Base-by-base conservation (phyloP, 1,140 invertebrate genomes). In the Drosophila suzukii region DNA sequence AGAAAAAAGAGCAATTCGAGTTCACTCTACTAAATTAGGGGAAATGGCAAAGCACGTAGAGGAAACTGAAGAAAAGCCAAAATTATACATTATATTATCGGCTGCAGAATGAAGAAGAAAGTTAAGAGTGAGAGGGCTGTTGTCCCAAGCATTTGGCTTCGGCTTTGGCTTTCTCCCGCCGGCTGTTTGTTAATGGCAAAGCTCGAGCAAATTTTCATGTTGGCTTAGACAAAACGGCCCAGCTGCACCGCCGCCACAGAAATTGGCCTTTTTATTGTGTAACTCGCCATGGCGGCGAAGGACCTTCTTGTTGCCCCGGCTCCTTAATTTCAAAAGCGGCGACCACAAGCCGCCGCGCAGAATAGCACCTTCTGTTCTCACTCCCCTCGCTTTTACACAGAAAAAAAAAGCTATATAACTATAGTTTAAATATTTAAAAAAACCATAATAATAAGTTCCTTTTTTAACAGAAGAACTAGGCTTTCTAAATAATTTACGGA, bases 191-290 rank as follows among this genome's bases (percentile, higher is more conserved):
- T 76, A 76, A 63, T 81, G 68, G 66, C 72, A 54, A 66, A 54
- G 72, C 51, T 75, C 49, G 38, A 56, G 50, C 66, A 62, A 86
- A 63, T 82, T 78, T 76, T 68, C 65, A 61, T 73, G 80, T 75
- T 79, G 65, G 82, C 82, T 82, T 77, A 75, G 51, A 78, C 46
- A 63, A 36, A 56, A 30, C 51, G 78, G 56, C 60, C 53, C 82
- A 88, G 83, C 78, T 82, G 83, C 75, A 78, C 27, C 13, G 61
- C 34, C 65, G 65, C 65, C 67, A 27, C 60, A 57, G 53, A 86
- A 86, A 88, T 88, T 88, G 75, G 83, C 59, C 75, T 66, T 79
- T 78, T 86, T 83, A 68, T 77, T 82, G 62, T 82, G 71, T 71
- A 57, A 62, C 66, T 66, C 58, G 61, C 43, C 56, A 65, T 39